Evolutionary conservation across 2,113 vertebrate genomes (phyloP).

Genomic region (Leucoraja erinaceus): DNA sequence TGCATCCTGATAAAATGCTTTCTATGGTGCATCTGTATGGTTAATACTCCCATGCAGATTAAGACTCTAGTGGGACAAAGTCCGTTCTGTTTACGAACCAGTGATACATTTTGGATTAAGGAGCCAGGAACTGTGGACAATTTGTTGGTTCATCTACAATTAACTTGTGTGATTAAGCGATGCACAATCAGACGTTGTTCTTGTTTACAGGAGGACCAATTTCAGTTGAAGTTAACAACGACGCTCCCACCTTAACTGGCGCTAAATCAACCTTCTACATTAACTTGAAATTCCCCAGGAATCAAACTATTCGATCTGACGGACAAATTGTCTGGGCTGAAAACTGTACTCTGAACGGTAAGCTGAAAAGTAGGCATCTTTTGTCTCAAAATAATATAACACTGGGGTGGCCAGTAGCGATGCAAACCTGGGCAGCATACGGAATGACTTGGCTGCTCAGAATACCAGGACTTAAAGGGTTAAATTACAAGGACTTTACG

Average conservation of each 20-base stretch:
- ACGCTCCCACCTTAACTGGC: slow-evolving; percentile 75
- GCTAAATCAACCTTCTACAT: slow-evolving; percentile 74
- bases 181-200: neutral
- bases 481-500: neutral
- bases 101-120: neutral
- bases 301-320: slow-evolving; percentile 66
- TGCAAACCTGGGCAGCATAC: neutral
- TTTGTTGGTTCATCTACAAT: neutral
- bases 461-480: neutral
- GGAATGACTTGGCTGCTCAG: neutral
- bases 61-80: neutral
- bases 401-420: neutral
- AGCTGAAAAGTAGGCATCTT: neutral
- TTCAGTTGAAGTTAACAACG: slow-evolving; percentile 70
- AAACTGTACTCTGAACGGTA: slow-evolving; percentile 73
- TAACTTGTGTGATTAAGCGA: neutral
- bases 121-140: neutral
- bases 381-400: neutral
- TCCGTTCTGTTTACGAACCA: neutral
- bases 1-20: no score
- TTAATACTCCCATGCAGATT: neutral
- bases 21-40: neutral
- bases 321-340: slow-evolving; percentile 74
- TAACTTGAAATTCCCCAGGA: slow-evolving; percentile 68
- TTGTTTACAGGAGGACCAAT: slow-evolving; percentile 68